Conservation (phyloP, 1,140 invertebrate species). For the Macrotrachela quadricornifera region DNA sequence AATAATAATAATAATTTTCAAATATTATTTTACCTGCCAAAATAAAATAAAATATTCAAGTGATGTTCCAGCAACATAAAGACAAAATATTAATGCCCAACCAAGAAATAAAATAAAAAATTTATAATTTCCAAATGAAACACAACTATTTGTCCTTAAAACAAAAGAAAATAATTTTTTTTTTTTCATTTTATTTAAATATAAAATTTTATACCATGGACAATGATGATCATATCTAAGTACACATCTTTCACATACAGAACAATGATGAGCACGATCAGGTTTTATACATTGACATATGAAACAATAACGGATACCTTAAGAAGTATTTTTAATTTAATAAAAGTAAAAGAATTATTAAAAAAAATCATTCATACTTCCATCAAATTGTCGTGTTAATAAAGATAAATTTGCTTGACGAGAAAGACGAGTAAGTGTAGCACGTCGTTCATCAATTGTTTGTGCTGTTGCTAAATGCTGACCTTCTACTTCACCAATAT, state of each 20-base stretch:
- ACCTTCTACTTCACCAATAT: constrained; percentile 2
- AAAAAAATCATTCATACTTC: constrained; percentile 34
- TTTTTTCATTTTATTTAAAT: too few species aligned
- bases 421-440: constrained; percentile 47
- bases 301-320: constrained; percentile 62
- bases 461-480: too few species aligned
- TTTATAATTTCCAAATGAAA: constrained; percentile 93
- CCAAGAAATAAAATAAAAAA: constrained; percentile 87
- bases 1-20: not conserved
- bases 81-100: constrained; percentile 73
- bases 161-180: constrained; percentile 3
- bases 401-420: constrained; percentile 55
- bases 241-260: constrained; percentile 66
- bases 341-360: not conserved
- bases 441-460: too few species aligned
- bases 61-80: constrained; percentile 65
- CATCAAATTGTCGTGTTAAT: constrained; percentile 44
- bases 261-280: constrained; percentile 84
- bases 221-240: constrained; percentile 98
- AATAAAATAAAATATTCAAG: constrained; percentile 77
- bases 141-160: constrained; percentile 93
- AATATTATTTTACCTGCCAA: constrained; percentile 58
- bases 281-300: constrained; percentile 80
- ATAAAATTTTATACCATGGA: constrained; percentile 41
- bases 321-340: not conserved